phyloP scores from a whole-genome alignment of 1,140 invertebrate genomes.

The Drosophila tropicalis region DNA sequence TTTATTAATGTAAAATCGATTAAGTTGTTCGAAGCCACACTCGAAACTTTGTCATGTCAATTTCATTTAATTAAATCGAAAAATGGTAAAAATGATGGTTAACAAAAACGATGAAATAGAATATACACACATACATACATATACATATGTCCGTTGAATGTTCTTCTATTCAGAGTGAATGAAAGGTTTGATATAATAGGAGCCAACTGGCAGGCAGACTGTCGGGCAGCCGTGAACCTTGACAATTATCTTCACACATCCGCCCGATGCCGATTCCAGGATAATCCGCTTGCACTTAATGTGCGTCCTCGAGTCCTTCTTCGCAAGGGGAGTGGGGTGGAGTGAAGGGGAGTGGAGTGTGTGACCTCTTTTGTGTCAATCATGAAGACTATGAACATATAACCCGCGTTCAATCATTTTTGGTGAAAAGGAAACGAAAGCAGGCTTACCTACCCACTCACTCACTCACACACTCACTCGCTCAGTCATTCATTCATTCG shows the following conservation, averaged over 20 bases:
- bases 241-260: slow-evolving; percentile 75
- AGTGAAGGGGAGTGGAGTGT: slow-evolving; percentile 3
- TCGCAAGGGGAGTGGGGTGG: slow-evolving; percentile 19
- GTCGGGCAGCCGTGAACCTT: slow-evolving; percentile 48
- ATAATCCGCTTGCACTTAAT: slow-evolving; percentile 63
- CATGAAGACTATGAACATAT: slow-evolving; percentile 58
- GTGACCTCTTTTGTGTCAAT: slow-evolving; percentile 65
- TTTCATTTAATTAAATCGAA: slow-evolving; percentile 61
- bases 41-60: slow-evolving; percentile 41
- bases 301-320: slow-evolving; percentile 48
- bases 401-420: slow-evolving; percentile 72
- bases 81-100: slow-evolving; percentile 40
- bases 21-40: slow-evolving; percentile 44
- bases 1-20: too few species aligned
- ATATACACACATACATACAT: neutral
- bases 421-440: slow-evolving; percentile 73
- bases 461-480: neutral
- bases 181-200: slow-evolving; percentile 50
- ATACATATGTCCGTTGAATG: neutral
- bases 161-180: slow-evolving; percentile 25
- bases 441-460: slow-evolving; percentile 35
- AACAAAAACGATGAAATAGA: slow-evolving; percentile 1
- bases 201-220: slow-evolving; percentile 18
- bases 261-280: slow-evolving; percentile 25
- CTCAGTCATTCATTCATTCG: neutral